Conservation (phyloP, 2,113 vertebrate species). For the Anthoscopus minutus region DNA sequence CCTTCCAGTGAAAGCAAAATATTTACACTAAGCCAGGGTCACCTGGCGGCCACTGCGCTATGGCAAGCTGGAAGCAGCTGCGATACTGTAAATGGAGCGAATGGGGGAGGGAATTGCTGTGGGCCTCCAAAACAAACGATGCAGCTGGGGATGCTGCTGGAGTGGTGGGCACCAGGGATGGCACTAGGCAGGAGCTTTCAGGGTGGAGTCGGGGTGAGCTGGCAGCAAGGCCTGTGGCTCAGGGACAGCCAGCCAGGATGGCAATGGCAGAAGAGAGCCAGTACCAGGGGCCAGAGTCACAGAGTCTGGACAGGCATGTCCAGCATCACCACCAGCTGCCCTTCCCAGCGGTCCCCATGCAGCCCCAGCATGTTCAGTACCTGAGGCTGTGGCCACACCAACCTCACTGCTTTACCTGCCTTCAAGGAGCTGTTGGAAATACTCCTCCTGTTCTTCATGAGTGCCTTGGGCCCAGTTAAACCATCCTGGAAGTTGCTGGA, state of each 20-base stretch:
- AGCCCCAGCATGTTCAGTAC: background rate
- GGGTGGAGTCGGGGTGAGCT: accelerated
- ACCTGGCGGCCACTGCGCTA: constrained; percentile 19
- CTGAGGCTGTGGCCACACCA: background rate
- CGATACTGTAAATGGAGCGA: background rate
- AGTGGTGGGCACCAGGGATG: background rate
- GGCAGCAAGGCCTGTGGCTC: background rate
- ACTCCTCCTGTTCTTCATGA: background rate
- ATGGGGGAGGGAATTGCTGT: background rate
- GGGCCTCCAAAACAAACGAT: background rate
- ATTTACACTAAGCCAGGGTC: constrained; percentile 63
- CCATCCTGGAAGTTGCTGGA: background rate
- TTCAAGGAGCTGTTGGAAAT: background rate
- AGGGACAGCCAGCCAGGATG: accelerated
- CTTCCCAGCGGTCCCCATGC: background rate
- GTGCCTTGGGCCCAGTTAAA: background rate
- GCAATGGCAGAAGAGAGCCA: accelerated
- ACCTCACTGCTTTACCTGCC: background rate
- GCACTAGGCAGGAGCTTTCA: accelerated
- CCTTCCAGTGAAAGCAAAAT: constrained; percentile 61
- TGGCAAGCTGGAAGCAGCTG: constrained; percentile 24
- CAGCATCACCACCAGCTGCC: background rate
- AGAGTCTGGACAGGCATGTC: background rate
- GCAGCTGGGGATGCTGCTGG: background rate
- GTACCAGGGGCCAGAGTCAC: accelerated